phyloP scores from a whole-genome alignment of 2,113 vertebrate species.

The Amphilophus citrinellus region DNA sequence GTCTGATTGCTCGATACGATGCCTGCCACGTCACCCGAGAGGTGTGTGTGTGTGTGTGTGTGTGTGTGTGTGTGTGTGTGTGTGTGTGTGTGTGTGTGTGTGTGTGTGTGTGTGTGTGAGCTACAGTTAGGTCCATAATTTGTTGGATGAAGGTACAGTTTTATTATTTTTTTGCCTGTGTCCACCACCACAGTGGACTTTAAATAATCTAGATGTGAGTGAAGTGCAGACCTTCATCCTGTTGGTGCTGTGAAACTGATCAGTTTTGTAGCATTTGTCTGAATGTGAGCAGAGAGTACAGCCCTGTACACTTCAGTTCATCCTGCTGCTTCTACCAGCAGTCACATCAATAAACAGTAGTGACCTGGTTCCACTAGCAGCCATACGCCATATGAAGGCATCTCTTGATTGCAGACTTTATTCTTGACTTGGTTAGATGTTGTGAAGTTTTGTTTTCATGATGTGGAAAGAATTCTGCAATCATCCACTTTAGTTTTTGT shows the following conservation, averaged over 20 bases:
- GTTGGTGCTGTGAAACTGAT: no score
- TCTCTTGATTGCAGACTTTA: neutral
- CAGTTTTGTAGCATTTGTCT: no score
- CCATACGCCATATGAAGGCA: no score
- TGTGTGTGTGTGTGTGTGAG: neutral
- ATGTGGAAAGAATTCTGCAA: neutral
- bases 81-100: slow-evolving; percentile 17
- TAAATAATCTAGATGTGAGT: neutral
- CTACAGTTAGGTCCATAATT: rapidly evolving
- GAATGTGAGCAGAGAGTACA: no score
- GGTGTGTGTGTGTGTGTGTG: slow-evolving; percentile 32
- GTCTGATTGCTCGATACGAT: slow-evolving; percentile 49
- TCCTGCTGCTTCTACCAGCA: no score
- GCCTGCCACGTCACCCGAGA: slow-evolving; percentile 66
- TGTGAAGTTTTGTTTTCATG: neutral
- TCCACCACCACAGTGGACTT: neutral
- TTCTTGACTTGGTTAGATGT: neutral
- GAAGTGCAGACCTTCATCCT: neutral
- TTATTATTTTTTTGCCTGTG: neutral
- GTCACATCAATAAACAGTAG: no score
- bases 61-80: neutral
- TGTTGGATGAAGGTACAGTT: rapidly evolving
- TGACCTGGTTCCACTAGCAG: no score
- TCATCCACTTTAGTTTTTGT: neutral
- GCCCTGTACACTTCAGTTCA: no score